phyloP scores from a whole-genome alignment of 2,888 invertebrate genomes.

The Cantharis rufa region DNA sequence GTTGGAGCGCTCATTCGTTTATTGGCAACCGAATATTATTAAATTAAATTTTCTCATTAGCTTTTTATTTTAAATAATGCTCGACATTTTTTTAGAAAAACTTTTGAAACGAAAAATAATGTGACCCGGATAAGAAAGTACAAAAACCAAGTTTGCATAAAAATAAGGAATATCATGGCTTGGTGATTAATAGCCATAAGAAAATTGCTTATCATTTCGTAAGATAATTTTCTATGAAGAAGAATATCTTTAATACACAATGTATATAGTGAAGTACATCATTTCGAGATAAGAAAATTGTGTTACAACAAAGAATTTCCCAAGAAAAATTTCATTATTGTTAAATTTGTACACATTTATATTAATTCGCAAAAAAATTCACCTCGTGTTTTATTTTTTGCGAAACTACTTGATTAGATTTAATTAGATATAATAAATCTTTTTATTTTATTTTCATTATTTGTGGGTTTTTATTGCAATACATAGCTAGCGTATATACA shows the following conservation, averaged over 20 bases:
- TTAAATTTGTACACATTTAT: not conserved
- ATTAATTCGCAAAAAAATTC: not conserved
- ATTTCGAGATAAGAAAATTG: not conserved
- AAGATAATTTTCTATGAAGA: not conserved
- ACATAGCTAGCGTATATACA: not conserved
- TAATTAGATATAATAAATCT: not conserved
- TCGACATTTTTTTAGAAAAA: not conserved
- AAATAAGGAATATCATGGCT: not conserved
- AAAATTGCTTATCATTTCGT: not conserved
- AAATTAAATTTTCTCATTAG: not conserved
- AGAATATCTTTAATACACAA: not conserved
- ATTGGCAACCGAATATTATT: not conserved
- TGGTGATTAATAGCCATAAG: not conserved
- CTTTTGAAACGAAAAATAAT: not conserved
- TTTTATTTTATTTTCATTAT: not conserved
- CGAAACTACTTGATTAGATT: not conserved
- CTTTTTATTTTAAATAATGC: not conserved
- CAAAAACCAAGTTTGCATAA: not conserved
- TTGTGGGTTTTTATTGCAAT: not conserved
- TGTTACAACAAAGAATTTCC: not conserved
- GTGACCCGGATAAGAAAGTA: not conserved
- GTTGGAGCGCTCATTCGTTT: not conserved
- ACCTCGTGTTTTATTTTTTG: not conserved
- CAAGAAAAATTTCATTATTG: not conserved
- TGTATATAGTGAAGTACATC: not conserved